Percentiles rank a stretch among this genome's conserved stretches.
phyloP scores from a whole-genome alignment of 53 echinoderm and acorn worm species.

The Glandiceps talaboti region DNA sequence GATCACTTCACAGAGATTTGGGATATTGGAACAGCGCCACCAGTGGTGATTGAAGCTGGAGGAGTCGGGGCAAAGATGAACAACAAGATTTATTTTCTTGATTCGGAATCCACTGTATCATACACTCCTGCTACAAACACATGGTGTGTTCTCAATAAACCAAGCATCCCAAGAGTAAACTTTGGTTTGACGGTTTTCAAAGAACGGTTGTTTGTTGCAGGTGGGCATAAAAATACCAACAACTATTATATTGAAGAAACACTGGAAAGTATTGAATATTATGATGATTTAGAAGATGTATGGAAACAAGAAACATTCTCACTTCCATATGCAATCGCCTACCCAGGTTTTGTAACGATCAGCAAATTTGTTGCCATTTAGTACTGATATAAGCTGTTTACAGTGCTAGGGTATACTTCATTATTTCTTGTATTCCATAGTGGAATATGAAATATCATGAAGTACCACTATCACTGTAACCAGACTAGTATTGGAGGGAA shows the following conservation, averaged over 20 bases:
- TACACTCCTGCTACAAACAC: background rate
- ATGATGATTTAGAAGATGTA: background rate
- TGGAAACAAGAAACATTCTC: background rate
- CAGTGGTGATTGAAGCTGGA: background rate
- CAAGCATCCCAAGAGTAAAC: background rate
- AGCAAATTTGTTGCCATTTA: too few species aligned
- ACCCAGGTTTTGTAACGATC: background rate
- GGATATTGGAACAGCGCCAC: background rate
- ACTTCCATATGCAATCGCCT: background rate
- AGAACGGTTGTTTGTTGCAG: background rate
- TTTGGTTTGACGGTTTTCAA: background rate
- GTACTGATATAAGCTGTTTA: too few species aligned
- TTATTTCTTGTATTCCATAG: too few species aligned
- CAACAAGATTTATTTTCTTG: background rate
- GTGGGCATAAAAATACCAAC: background rate
- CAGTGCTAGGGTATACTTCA: too few species aligned
- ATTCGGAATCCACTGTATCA: background rate
- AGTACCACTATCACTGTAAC: too few species aligned
- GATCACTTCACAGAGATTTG: background rate
- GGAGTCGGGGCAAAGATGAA: background rate
- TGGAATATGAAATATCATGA: too few species aligned
- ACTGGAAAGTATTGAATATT: background rate
- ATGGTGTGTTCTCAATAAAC: background rate
- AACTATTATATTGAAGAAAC: background rate
- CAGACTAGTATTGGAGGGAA: too few species aligned